Base-by-base conservation (phyloP, 2,797 vertebrate species). In the Sebastolobus alascanus region DNA sequence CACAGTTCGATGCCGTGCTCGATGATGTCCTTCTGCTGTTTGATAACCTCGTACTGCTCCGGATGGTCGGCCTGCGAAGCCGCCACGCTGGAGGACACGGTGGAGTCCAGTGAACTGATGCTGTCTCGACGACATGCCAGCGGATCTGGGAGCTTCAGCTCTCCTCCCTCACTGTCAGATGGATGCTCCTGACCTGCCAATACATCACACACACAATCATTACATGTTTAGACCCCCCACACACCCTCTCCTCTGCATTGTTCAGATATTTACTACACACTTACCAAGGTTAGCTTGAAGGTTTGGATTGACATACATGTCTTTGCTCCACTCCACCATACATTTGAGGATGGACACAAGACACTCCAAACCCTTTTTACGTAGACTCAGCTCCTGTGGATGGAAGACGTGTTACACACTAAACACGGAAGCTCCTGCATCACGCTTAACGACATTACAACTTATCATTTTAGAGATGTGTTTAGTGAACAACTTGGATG, bases 251-350 rank as follows among this genome's bases (percentile, higher is more conserved):
- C 3, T 33, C 10, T 68, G 18, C 3, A 6, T 2, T 10, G 22
- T 4, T 67, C 13, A 18, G 37, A 25, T n/a, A 33, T 67, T 37
- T 8, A 29, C 16, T 60, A 0, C 29, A 40, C 35, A 72, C 97
- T 98, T 90, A 99, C 98, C 98, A 1, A 99, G 95, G 92, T 96
- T 97, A 68, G 97, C 90, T 88, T 99, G 98, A 71, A 98, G 96
- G 90, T 99, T 99, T 1, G 98, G 98, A 80, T 99, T 99, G 91
- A 99, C 97, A 13, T 99, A 99, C 78, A 99, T 95, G 92, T 99
- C 98, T 94, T 97, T 98, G 95, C 98, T 99, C 98, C 98, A 99
- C 85, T 99, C 98, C 82, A 99, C 98, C 98, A 99, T 99, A 91
- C 98, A 99, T 91, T 99, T 99, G 72, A 99, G 95, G 89, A 99